Base-by-base conservation (phyloP, 2,888 invertebrate species). In the Masnerella sp. region DNA sequence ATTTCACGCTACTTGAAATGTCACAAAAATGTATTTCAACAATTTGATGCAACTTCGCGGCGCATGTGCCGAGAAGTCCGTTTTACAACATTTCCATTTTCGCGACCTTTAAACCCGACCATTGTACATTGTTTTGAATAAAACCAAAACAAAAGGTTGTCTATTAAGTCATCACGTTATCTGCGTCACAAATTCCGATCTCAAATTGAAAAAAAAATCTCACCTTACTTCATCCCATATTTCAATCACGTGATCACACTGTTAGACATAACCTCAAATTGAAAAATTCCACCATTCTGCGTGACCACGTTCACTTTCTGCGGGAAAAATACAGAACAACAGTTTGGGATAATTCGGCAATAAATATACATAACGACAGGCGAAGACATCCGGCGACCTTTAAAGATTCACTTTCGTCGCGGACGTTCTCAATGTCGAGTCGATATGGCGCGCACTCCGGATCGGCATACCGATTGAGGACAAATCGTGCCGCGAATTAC, bases 401-500 rank as follows among this genome's bases (percentile, higher is more conserved):
- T 71, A 68, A n/a, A 75, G 67, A 71, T 75, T 75, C 71, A 68
- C 75, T 75, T 75, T 75, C 75, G 49, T 69, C 28, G 64, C 49
- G 45, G 47, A 42, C 54, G 45, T 54, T 58, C 61, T 69, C 75
- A 75, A 68, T 75, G 71, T 71, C 75, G 58, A 61, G 32, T 40
- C 59, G 36, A 59, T 59, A 28, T 59, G 25, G 56, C 36, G 22
- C 36, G 51, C 40, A 52, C 49, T 69, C 22, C 12, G 34, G 56
- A 56, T 65, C 36, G 54, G 65, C 59, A 68, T 71, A 52, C 64
- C 59, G 62, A 75, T 67, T 62, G 71, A 75, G 71, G 71, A 71
- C 75, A 68, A 68, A 59, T 75, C 75, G 75, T 71, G 71, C 62
- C 42, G 22, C 75, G 75, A 75, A 75, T 75, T 43, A 67, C 67